Evolutionary conservation across 2,113 vertebrate species (phyloP).

Genomic region (Sitta europaea): DNA sequence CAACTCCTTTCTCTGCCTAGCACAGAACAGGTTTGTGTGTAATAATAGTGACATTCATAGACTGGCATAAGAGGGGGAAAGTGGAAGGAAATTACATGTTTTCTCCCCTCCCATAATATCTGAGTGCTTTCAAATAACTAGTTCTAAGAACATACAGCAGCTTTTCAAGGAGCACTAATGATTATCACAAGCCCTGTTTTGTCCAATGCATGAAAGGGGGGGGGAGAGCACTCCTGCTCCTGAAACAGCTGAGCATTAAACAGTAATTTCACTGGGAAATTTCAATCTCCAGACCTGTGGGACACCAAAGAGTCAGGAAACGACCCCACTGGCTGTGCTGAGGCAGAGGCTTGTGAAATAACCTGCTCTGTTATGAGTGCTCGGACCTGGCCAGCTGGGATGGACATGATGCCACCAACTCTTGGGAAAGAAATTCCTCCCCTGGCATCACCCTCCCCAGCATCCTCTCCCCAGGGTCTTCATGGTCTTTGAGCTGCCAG

Average conservation of each 20-base stretch:
- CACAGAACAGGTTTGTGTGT: slow-evolving; percentile 25
- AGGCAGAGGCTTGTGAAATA: neutral
- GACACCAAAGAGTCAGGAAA: neutral
- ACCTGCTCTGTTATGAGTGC: accelerated
- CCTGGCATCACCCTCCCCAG: neutral
- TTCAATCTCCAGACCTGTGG: neutral
- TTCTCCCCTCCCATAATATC: slow-evolving; percentile 62
- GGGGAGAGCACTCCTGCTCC: neutral
- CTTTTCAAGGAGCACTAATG: slow-evolving; percentile 63
- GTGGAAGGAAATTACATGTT: slow-evolving; percentile 68
- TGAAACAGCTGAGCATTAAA: slow-evolving; percentile 31
- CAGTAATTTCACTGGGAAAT: slow-evolving; percentile 26
- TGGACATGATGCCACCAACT: accelerated
- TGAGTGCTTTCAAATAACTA: slow-evolving; percentile 65
- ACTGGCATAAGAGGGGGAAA: slow-evolving; percentile 41
- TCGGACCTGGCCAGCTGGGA: neutral
- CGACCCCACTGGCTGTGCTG: neutral
- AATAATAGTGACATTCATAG: slow-evolving; percentile 42
- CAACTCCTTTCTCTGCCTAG: neutral
- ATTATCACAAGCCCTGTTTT: slow-evolving; percentile 20
- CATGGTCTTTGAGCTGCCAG: neutral
- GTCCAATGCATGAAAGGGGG: neutral
- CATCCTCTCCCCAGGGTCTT: neutral
- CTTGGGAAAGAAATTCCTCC: neutral
- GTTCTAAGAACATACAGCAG: slow-evolving; percentile 53